Conservation (phyloP, 2,888 invertebrate species). For the Heliconius erato region DNA sequence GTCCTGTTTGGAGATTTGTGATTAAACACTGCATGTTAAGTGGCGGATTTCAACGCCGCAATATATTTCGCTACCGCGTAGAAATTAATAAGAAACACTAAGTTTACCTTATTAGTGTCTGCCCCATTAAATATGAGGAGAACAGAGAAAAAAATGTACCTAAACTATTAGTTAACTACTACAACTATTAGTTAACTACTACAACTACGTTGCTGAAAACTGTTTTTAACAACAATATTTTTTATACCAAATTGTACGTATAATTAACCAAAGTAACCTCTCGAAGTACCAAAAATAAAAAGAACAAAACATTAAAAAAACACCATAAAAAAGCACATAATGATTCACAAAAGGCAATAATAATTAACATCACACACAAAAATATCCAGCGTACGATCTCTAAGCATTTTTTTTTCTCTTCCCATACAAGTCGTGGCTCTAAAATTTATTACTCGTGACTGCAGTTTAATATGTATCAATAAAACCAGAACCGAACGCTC, state of each 20-base stretch:
- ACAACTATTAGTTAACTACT: no score
- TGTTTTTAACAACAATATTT: not conserved
- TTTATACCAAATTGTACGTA: not conserved
- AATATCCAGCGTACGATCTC: slow-evolving; percentile 12
- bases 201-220: not conserved
- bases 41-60: no score
- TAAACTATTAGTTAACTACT: no score
- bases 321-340: not conserved
- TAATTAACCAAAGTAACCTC: not conserved
- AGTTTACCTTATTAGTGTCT: no score
- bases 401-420: not conserved
- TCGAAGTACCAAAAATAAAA: not conserved
- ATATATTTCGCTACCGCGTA: no score
- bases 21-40: no score
- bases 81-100: no score
- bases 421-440: not conserved
- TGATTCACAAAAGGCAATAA: not conserved
- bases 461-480: slow-evolving; percentile 6
- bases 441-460: slow-evolving; percentile 21
- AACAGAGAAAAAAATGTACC: no score
- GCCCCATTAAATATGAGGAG: no score
- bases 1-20: no score
- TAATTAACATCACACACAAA: slow-evolving; percentile 1
- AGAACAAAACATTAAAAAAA: not conserved
- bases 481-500: not conserved